Percentiles rank a stretch among this genome's conserved stretches.
These are phyloP conservation scores for Nemotelus nigrinus DNA, from an alignment of 2,888 invertebrate genomes.

Conservation along the genomic window DNA sequence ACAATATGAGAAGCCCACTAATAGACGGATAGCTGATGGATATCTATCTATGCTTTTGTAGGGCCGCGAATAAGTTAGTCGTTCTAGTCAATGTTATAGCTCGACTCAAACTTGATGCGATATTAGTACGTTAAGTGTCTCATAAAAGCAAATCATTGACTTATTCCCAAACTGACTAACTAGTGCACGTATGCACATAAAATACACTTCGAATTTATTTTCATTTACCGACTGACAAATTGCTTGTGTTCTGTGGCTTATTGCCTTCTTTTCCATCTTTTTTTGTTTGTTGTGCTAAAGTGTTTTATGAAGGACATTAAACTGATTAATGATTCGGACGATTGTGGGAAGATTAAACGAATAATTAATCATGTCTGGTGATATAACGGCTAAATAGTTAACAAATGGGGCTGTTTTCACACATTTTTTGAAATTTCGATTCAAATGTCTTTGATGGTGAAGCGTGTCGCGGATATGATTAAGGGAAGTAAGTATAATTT, in stretches of 20 bases:
- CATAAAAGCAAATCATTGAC: slow-evolving; percentile 13
- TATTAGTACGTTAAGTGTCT: neutral
- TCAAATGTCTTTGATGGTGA: too few species aligned
- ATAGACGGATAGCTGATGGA: too few species aligned
- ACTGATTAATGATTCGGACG: slow-evolving; percentile 17
- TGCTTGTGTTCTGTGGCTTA: neutral
- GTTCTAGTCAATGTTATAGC: too few species aligned
- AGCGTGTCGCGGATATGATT: too few species aligned
- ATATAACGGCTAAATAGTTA: neutral
- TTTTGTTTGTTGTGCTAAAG: slow-evolving; percentile 1
- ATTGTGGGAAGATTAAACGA: slow-evolving; percentile 20
- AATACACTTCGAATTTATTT: too few species aligned
- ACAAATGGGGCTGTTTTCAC: too few species aligned
- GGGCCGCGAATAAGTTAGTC: too few species aligned
- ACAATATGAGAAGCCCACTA: too few species aligned
- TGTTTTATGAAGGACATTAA: slow-evolving; percentile 17
- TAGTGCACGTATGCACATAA: too few species aligned
- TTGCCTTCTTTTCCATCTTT: neutral
- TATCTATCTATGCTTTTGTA: too few species aligned
- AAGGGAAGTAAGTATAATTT: too few species aligned
- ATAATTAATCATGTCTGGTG: neutral
- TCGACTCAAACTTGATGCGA: neutral
- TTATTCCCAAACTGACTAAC: neutral
- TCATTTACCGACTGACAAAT: neutral
- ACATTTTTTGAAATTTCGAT: too few species aligned